Percentiles rank a stretch among this genome's conserved stretches.
Conservation (phyloP, 2,888 invertebrate genomes). For the Yponomeuta evonymella region DNA sequence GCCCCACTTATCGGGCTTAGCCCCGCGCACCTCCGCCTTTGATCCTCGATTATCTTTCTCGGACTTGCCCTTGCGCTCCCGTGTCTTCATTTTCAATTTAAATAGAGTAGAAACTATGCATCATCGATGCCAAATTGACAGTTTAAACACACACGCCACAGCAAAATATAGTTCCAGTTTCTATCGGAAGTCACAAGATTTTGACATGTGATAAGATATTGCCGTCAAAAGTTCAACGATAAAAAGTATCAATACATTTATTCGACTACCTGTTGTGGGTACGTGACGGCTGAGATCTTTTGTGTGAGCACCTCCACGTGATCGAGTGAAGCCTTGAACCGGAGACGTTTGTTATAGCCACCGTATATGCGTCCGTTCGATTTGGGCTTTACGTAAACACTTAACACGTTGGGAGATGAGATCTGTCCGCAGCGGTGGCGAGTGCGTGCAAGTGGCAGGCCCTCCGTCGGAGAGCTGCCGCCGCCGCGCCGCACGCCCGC, state of each 20-base stretch:
- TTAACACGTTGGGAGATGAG: conserved; percentile 30
- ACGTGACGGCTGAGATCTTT: conserved; percentile 56
- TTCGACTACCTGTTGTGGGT: conserved; percentile 30
- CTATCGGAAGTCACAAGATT: conserved; percentile 36
- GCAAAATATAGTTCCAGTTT: conserved; percentile 19
- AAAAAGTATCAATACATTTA: conserved; percentile 51
- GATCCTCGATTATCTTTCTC: conserved; percentile 30
- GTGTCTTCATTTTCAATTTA: conserved; percentile 56
- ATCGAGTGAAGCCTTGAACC: conserved; percentile 61
- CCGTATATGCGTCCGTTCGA: conserved; percentile 27
- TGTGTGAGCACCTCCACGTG: conserved; percentile 54
- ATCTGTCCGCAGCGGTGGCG: conserved; percentile 28
- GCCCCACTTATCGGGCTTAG: conserved; percentile 33
- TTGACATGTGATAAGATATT: conserved; percentile 57
- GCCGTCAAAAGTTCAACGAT: conserved; percentile 52
- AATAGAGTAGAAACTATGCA: conserved; percentile 19
- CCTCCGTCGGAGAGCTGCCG: conserved; percentile 39
- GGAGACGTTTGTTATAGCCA: conserved; percentile 21
- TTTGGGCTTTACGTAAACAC: conserved; percentile 47
- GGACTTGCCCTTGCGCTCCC: conserved; percentile 43
- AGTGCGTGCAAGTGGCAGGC: conserved; percentile 36
- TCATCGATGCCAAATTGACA: background rate
- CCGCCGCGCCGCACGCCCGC: conserved; percentile 28
- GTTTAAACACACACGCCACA: background rate
- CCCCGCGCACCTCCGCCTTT: conserved; percentile 32